Conservation (phyloP, 1,140 invertebrate species). For the Coptotermes formosanus region DNA sequence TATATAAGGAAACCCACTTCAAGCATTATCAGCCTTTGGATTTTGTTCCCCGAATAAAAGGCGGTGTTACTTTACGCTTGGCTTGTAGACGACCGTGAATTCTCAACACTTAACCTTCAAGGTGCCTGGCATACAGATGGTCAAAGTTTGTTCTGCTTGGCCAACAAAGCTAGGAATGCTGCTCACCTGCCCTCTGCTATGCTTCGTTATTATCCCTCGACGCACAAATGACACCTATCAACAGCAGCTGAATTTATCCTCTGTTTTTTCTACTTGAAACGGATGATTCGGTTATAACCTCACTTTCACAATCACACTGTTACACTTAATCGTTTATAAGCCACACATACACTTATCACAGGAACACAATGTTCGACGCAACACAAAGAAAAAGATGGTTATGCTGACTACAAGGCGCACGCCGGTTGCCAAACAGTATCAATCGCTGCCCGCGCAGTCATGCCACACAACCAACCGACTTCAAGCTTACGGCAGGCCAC, state of each 20-base stretch:
- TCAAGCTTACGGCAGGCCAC: too few species aligned
- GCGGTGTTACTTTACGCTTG: too few species aligned
- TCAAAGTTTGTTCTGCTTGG: constrained; percentile 8
- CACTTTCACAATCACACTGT: not conserved
- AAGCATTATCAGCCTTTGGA: too few species aligned
- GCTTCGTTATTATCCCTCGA: not conserved
- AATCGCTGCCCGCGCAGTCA: not conserved
- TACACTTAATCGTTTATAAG: too few species aligned
- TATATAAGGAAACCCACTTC: too few species aligned
- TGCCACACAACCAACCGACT: not conserved
- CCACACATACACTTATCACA: too few species aligned
- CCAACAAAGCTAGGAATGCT: not conserved
- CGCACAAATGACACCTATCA: not conserved
- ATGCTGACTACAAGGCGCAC: not conserved
- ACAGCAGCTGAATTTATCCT: too few species aligned
- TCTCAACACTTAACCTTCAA: not conserved
- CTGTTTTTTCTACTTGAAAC: too few species aligned
- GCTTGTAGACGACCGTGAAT: not conserved
- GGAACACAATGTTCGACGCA: not conserved
- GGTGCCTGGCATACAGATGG: not conserved
- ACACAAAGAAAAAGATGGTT: not conserved
- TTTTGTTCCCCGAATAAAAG: too few species aligned
- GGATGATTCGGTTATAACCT: not conserved
- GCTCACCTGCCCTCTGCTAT: not conserved
- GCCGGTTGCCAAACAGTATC: not conserved